Percentiles rank a stretch among this genome's conserved stretches.
Evolutionary conservation across 2,888 invertebrate species (phyloP).

Genomic region (Corbicula japonica): DNA sequence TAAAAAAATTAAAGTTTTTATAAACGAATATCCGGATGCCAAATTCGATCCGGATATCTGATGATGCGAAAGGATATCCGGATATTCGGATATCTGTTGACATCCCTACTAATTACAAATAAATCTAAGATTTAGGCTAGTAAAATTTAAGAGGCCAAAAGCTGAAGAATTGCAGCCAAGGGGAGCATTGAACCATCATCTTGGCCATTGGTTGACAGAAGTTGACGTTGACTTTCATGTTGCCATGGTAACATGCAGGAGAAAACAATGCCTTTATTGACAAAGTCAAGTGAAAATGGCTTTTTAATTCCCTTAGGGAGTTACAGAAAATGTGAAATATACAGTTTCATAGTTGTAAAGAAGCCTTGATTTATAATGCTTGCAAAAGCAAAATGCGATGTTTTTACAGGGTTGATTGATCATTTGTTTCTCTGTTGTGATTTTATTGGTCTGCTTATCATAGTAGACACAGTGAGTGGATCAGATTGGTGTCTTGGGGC

Average conservation of each 20-base stretch:
- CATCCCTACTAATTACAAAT: no score
- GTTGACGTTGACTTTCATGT: slow-evolving; percentile 22
- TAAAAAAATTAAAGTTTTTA: no score
- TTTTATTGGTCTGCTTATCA: slow-evolving; percentile 24
- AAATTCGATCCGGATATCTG: no score
- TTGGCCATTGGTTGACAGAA: slow-evolving; percentile 26
- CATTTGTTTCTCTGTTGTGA: slow-evolving; percentile 8
- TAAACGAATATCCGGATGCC: no score
- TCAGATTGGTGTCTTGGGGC: slow-evolving; percentile 28
- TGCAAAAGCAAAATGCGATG: slow-evolving; percentile 20
- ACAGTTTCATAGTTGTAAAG: slow-evolving; percentile 30
- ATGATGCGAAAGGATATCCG: no score
- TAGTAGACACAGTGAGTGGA: slow-evolving; percentile 9
- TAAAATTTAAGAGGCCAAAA: no score
- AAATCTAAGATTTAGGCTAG: no score
- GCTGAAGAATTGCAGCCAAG: no score
- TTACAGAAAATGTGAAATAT: slow-evolving; percentile 35
- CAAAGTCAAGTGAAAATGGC: slow-evolving; percentile 32
- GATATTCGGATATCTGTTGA: no score
- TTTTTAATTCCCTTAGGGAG: slow-evolving; percentile 41
- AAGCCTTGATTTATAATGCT: slow-evolving; percentile 38
- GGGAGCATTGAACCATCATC: slow-evolving; percentile 3
- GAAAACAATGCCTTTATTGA: slow-evolving; percentile 37
- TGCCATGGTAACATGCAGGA: slow-evolving; percentile 41
- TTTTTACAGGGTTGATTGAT: slow-evolving; percentile 28